Evolutionary conservation across 2,888 invertebrate genomes (phyloP).

Genomic region (Opisthograptis luteolata): DNA sequence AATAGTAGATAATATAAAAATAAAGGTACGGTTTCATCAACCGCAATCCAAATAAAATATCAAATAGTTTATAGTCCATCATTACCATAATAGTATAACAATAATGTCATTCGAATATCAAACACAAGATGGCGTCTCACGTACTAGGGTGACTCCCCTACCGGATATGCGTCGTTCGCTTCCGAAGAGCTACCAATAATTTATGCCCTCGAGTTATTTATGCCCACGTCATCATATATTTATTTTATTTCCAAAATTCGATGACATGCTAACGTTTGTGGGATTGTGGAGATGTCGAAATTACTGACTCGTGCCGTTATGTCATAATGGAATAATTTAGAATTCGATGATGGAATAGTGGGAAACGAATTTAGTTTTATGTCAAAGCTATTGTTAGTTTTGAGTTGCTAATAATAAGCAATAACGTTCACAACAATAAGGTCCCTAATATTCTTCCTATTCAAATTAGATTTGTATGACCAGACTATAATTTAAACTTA

Average conservation of each 20-base stretch:
- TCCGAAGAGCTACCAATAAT: conserved; percentile 70
- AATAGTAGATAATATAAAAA: no score
- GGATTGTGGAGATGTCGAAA: conserved; percentile 54
- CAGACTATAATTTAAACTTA: no score
- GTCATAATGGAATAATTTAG: conserved; percentile 24
- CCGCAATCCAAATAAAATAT: conserved; percentile 16
- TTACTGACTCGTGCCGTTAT: conserved; percentile 39
- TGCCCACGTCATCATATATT: conserved; percentile 59
- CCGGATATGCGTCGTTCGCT: conserved; percentile 62
- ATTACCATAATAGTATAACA: conserved; percentile 59
- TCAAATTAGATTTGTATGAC: no score
- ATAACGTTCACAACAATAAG: no score
- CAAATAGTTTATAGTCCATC: conserved; percentile 25
- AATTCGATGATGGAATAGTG: conserved; percentile 21
- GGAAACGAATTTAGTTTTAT: conserved; percentile 6
- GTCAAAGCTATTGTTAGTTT: conserved; percentile 8
- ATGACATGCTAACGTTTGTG: conserved; percentile 64
- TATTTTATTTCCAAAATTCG: conserved; percentile 63
- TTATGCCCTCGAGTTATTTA: conserved; percentile 47
- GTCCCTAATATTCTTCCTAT: no score
- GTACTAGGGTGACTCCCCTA: conserved; percentile 70
- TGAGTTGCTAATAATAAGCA: no score
- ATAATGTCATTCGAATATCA: conserved; percentile 57
- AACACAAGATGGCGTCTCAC: conserved; percentile 70
- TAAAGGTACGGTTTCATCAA: neutral